A percentile compares a stretch with the other conserved stretches of the same genome.
Evolutionary conservation across 2,888 invertebrate genomes (phyloP).

Genomic region (Seira musarum): DNA sequence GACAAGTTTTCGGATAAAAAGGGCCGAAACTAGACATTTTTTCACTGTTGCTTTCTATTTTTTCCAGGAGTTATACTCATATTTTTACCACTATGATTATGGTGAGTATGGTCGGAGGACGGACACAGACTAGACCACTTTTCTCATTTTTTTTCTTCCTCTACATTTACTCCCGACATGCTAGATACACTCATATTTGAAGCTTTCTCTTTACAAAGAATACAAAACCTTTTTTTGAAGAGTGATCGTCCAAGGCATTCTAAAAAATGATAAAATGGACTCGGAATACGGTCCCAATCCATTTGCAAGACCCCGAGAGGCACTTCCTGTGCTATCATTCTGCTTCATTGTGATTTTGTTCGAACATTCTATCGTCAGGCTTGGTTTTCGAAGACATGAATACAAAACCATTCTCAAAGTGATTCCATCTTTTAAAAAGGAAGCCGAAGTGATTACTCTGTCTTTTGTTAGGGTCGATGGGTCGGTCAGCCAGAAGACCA

Average conservation of each 20-base stretch:
- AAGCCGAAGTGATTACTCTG: not conserved
- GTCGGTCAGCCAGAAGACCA: too few species aligned
- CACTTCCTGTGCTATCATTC: not conserved
- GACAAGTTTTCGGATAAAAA: not conserved
- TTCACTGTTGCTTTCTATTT: slow-evolving; percentile 18
- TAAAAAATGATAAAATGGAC: not conserved
- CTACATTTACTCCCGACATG: not conserved
- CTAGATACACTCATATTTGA: too few species aligned
- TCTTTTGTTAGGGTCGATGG: too few species aligned
- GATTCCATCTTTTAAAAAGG: not conserved
- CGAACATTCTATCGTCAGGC: too few species aligned
- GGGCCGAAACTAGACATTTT: too few species aligned
- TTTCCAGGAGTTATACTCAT: not conserved
- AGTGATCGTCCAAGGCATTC: too few species aligned
- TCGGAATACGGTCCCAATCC: not conserved
- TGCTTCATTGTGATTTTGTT: not conserved
- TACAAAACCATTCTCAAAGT: too few species aligned
- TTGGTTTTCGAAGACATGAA: too few species aligned
- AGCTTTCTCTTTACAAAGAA: too few species aligned
- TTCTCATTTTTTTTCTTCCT: slow-evolving; percentile 10
- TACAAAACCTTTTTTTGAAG: too few species aligned
- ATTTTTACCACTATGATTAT: slow-evolving; percentile 3
- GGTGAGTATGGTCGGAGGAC: not conserved
- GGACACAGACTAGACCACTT: not conserved
- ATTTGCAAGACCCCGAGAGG: not conserved